Evolutionary conservation across 1,140 invertebrate species (phyloP).

Genomic region (Hirudo medicinalis): DNA sequence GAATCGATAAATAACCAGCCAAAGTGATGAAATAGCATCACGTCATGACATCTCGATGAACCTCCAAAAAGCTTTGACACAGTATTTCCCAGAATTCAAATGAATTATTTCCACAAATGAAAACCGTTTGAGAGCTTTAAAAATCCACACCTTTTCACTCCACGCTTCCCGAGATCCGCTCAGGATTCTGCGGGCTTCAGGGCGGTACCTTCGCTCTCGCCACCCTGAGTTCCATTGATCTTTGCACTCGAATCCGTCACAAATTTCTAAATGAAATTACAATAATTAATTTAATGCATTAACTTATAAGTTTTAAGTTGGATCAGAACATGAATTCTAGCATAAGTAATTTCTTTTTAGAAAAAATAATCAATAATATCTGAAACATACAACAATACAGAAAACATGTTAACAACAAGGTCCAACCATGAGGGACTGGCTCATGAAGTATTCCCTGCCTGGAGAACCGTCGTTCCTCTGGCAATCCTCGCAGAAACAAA

Average conservation of each 20-base stretch:
- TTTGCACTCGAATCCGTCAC: constrained; percentile 10
- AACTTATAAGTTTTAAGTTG: background rate
- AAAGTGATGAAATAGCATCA: no score
- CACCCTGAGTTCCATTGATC: background rate
- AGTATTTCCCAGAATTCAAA: no score
- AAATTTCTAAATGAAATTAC: background rate
- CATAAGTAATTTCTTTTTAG: background rate
- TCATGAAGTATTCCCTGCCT: constrained; percentile 59
- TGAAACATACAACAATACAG: background rate
- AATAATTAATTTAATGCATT: background rate
- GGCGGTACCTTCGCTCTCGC: background rate
- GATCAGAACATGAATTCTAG: background rate
- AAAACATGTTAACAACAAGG: background rate
- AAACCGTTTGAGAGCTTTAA: no score
- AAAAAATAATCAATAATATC: background rate
- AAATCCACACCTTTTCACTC: no score
- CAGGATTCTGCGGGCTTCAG: background rate
- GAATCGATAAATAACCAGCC: no score
- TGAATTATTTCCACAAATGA: no score
- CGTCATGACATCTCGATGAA: no score
- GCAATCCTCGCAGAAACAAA: constrained; percentile 57
- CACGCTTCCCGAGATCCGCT: no score
- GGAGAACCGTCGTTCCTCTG: constrained; percentile 57
- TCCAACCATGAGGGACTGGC: constrained; percentile 54
- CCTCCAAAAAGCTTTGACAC: no score